phyloP scores from a whole-genome alignment of 1,140 invertebrate species.

The Ips typographus region DNA sequence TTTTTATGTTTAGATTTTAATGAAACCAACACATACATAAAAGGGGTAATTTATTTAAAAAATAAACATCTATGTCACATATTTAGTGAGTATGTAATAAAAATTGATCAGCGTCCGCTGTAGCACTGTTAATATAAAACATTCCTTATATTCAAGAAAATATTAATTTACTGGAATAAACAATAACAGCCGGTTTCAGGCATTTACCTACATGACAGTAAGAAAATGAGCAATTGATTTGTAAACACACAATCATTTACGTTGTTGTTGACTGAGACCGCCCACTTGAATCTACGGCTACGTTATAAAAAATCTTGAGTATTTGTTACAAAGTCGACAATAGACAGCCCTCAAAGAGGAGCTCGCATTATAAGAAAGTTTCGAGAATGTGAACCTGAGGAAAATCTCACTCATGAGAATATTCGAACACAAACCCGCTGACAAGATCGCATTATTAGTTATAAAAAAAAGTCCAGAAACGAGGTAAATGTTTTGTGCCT shows the following conservation, averaged over 20 bases:
- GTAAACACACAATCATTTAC: not conserved
- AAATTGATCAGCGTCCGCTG: slow-evolving; percentile 15
- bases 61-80: slow-evolving; percentile 7
- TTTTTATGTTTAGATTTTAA: too few relatives aligned
- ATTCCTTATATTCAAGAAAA: slow-evolving; percentile 16
- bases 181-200: not conserved
- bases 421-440: too few relatives aligned
- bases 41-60: not conserved
- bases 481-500: too few relatives aligned
- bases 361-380: too few relatives aligned
- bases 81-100: slow-evolving; percentile 4
- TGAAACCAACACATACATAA: not conserved
- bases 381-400: too few relatives aligned
- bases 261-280: not conserved
- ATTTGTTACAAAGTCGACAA: too few relatives aligned
- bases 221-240: not conserved
- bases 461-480: too few relatives aligned
- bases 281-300: not conserved
- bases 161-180: not conserved
- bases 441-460: too few relatives aligned
- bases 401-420: too few relatives aligned
- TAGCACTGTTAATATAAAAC: slow-evolving; percentile 16
- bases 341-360: too few relatives aligned
- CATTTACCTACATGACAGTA: not conserved
- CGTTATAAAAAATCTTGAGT: not conserved